These are phyloP conservation scores for Noctua janthe DNA, from an alignment of 2,888 invertebrate species.

Conservation along the genomic window DNA sequence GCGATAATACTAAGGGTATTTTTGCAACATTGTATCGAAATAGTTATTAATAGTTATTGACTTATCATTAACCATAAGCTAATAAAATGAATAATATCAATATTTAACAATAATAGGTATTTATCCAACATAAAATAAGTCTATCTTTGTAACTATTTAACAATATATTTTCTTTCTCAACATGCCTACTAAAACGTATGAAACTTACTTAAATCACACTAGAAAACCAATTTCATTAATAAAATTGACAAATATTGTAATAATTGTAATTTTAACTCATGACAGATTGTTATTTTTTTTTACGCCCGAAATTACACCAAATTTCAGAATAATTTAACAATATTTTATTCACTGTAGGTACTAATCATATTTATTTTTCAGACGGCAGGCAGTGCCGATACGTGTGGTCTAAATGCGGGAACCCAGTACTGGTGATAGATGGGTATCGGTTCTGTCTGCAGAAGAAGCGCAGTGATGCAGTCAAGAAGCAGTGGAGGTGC, in stretches of 20 bases:
- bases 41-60: no score
- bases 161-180: background rate
- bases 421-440: slow-evolving; percentile 56
- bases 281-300: background rate
- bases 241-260: background rate
- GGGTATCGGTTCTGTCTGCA: slow-evolving; percentile 51
- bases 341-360: background rate
- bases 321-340: no score
- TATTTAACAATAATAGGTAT: no score
- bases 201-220: background rate
- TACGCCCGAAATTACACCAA: background rate
- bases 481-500: slow-evolving; percentile 58
- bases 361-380: slow-evolving; percentile 16
- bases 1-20: background rate
- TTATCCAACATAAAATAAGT: background rate
- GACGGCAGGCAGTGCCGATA: slow-evolving; percentile 23
- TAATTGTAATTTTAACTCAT: background rate
- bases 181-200: background rate
- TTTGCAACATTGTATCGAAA: background rate
- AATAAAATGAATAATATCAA: no score
- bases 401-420: slow-evolving; percentile 39
- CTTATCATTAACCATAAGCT: background rate
- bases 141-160: background rate
- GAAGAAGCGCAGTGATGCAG: slow-evolving; percentile 30
- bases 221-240: background rate